phyloP scores from a whole-genome alignment of 2,113 vertebrate species.

The Hydrochoerus hydrochaeris region DNA sequence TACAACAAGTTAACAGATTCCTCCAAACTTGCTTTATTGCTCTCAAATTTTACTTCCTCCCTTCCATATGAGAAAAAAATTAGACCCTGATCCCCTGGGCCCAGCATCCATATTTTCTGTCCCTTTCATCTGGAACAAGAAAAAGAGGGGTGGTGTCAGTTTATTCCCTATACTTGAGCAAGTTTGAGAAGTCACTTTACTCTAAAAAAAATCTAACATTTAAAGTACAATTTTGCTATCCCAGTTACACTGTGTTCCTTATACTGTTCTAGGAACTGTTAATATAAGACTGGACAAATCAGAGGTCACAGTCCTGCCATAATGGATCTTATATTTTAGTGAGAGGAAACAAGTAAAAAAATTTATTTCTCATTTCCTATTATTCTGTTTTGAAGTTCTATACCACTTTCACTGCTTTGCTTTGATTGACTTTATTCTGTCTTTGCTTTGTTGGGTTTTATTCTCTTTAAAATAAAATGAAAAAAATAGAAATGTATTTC shows the following conservation, averaged over 20 bases:
- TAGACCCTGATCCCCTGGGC: background rate
- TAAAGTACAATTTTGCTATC: background rate
- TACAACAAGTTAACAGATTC: background rate
- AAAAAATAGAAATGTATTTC: background rate
- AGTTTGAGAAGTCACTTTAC: background rate
- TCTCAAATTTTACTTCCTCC: background rate
- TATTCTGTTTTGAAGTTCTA: no score
- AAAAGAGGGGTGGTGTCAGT: background rate
- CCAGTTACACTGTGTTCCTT: background rate
- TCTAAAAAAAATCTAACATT: background rate
- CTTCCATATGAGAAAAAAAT: background rate
- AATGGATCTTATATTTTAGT: background rate
- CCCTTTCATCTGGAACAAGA: background rate
- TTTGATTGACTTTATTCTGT: no score
- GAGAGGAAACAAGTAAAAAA: background rate
- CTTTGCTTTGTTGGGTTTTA: no score
- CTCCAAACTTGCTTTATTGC: background rate
- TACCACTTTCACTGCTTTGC: no score
- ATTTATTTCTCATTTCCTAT: no score
- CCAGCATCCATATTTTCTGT: background rate
- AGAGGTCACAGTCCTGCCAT: background rate
- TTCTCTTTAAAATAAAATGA: background rate
- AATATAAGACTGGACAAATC: background rate
- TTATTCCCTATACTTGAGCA: background rate
- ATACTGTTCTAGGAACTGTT: background rate